A percentile compares a stretch with the other conserved stretches of the same genome.
Evolutionary conservation across 1,140 invertebrate genomes (phyloP).

Genomic region (Plodia interpunctella): DNA sequence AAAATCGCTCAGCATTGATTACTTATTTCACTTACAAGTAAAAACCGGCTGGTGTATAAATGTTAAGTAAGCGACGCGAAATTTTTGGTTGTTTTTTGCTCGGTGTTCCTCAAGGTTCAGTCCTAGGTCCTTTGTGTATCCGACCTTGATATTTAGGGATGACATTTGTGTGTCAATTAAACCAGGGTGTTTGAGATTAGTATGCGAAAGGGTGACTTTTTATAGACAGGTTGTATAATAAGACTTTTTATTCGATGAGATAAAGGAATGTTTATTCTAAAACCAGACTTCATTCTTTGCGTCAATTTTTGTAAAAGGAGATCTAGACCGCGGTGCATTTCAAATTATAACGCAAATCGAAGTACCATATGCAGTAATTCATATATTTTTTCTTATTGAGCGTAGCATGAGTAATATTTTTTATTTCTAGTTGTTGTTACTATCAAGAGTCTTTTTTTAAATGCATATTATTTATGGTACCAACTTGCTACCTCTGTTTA

Average conservation of each 20-base stretch:
- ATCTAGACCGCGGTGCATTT: too few species aligned
- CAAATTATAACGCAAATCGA: too few species aligned
- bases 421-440: too few species aligned
- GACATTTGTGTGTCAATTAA: slow-evolving; percentile 13
- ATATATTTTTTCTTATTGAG: too few species aligned
- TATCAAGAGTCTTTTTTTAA: too few species aligned
- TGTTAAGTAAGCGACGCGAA: slow-evolving; percentile 45
- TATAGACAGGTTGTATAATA: background rate
- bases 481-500: too few species aligned
- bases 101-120: slow-evolving; percentile 32
- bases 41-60: slow-evolving; percentile 51
- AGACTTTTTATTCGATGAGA: background rate
- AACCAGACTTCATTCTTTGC: too few species aligned
- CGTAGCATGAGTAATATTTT: too few species aligned
- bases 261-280: background rate
- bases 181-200: background rate
- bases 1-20: slow-evolving; percentile 17
- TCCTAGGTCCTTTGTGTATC: slow-evolving; percentile 21
- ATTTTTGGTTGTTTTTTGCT: slow-evolving; percentile 39
- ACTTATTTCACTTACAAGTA: slow-evolving; percentile 37
- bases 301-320: too few species aligned
- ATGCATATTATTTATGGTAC: too few species aligned
- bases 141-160: slow-evolving; percentile 35
- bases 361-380: too few species aligned
- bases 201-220: slow-evolving; percentile 9